A percentile compares a stretch with the other conserved stretches of the same genome.
These are phyloP conservation scores for Masticophis lateralis DNA, from an alignment of 2,797 vertebrate species.

Conservation along the genomic window DNA sequence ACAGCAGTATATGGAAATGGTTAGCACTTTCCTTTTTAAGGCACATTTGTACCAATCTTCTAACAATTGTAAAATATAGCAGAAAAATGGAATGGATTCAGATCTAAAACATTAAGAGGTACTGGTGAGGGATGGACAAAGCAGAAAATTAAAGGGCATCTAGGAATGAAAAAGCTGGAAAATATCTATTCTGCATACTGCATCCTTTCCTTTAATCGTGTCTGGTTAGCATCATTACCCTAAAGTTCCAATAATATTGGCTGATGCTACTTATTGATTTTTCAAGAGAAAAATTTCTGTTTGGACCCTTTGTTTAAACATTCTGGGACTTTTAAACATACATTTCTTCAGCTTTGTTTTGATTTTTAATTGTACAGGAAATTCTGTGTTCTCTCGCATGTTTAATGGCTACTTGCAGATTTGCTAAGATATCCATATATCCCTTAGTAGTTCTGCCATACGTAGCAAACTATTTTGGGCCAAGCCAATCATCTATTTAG, in stretches of 20 bases:
- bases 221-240: not conserved
- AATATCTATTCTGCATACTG: not conserved
- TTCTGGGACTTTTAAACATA: not conserved
- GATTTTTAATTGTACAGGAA: not conserved
- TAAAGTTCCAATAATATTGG: not conserved
- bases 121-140: not conserved
- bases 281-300: not conserved
- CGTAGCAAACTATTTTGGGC: not conserved
- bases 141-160: not conserved
- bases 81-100: not conserved
- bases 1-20: not conserved
- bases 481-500: not conserved
- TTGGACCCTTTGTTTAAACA: not conserved
- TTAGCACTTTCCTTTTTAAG: not conserved
- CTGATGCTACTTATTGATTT: not conserved
- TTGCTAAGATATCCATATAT: not conserved
- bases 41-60: not conserved
- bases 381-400: not conserved
- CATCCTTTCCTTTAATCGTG: not conserved
- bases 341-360: not conserved
- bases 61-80: not conserved
- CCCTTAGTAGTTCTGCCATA: not conserved
- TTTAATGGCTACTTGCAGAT: not conserved
- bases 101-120: not conserved
- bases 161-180: not conserved